phyloP scores from a whole-genome alignment of 1,140 invertebrate genomes.

The Drosophila pseudoananassae region DNA sequence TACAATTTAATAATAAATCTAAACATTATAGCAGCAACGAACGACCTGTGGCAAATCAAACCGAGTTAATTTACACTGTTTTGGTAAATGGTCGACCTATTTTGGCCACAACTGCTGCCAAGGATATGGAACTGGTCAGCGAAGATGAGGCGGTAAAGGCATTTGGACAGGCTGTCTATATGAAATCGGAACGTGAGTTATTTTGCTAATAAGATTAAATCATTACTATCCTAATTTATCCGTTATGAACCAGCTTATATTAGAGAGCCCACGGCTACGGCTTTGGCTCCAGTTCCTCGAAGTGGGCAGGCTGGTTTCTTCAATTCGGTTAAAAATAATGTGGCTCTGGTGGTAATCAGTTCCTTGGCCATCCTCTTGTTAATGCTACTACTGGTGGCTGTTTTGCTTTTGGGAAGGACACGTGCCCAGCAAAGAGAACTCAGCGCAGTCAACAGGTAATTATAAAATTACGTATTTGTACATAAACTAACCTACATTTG shows the following conservation, averaged over 20 bases:
- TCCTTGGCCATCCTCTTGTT: conserved; percentile 86
- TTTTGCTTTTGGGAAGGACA: conserved; percentile 87
- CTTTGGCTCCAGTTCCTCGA: conserved; percentile 86
- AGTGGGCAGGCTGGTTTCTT: conserved; percentile 88
- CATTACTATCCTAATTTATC: too few species aligned
- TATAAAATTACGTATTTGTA: background rate
- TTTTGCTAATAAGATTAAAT: background rate
- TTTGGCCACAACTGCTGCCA: conserved; percentile 90
- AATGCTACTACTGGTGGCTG: conserved; percentile 86
- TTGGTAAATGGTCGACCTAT: conserved; percentile 90
- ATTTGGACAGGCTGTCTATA: conserved; percentile 90
- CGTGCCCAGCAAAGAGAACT: conserved; percentile 85
- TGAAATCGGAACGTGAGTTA: conserved; percentile 92
- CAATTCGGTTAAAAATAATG: conserved; percentile 85
- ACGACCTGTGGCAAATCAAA: conserved; percentile 77
- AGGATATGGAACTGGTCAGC: conserved; percentile 90
- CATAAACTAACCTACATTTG: background rate
- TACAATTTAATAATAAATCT: background rate
- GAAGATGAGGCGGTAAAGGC: conserved; percentile 90
- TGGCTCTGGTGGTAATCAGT: conserved; percentile 81
- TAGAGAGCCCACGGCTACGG: conserved; percentile 86
- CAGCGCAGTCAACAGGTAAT: conserved; percentile 63
- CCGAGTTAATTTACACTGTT: conserved; percentile 90
- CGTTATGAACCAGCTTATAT: conserved; percentile 87
- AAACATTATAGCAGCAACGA: conserved; percentile 54